Base-by-base conservation (phyloP, 2,888 invertebrate genomes). In the Polymixis flavicincta region DNA sequence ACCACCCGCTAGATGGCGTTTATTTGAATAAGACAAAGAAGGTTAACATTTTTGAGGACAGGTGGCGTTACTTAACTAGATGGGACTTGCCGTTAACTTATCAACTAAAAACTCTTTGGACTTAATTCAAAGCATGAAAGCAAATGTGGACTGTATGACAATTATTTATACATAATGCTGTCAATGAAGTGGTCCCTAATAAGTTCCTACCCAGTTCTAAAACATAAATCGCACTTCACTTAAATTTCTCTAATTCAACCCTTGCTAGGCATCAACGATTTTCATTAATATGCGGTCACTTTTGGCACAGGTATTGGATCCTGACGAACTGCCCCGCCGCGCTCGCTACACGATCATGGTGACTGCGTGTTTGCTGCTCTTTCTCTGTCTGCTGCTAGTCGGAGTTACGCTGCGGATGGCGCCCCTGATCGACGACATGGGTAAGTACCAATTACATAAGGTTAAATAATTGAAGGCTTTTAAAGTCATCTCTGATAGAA, bases 361-460 rank as follows among this genome's bases (percentile, higher is more conserved):
- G 89, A 99, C 99, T 61, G 99, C 99, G 80, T 98, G 98, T 91
- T 96, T 99, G 82, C 96, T 99, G 85, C 97, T 99, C 78, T 97
- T 98, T 91, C 98, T 99, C 97, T 99, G 99, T 94, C 97, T 99
- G 89, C 97, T 99, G 85, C 97, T 99, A 78, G 99, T 99, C 50
- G 99, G 99, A 25, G 98, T 99, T 74, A 99, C 99, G 8, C 96
- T 99, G 50, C 97, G 99, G 83, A 99, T 99, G 98, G 99, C 99
- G 22, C 99, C 99, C 19, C 98, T 99, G 86, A 99, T 99, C 90
- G 99, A 99, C 92, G 99, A 99, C 91, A 98, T 99, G 98, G 99
- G 99, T 99, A 95, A 98, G 98, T 97, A 37, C 50, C 1, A 80
- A 79, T 45, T 54, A 17, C 9, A 17, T 45, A 22, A 17, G 25